Conservation (phyloP, 2,888 invertebrate species). For the Nematopogon swammerdamellus region DNA sequence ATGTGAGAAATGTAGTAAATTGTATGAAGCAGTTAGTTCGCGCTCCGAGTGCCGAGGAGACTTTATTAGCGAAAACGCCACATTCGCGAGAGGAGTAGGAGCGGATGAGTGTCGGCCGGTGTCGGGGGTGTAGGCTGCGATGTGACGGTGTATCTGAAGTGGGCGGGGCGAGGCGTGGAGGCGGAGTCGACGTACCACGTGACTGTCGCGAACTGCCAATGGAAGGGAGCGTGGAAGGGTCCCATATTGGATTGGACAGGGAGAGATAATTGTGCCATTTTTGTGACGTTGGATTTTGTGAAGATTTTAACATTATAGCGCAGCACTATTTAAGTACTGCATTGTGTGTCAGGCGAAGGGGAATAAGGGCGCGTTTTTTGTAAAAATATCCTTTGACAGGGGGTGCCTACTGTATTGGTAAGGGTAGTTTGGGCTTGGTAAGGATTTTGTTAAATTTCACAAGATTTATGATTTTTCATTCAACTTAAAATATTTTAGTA, state of each 20-base stretch:
- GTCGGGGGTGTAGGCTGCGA: constrained; percentile 26
- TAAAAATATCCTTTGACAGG: too few relatives aligned
- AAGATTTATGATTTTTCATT: too few relatives aligned
- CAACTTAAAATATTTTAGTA: too few relatives aligned
- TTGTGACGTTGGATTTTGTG: not conserved
- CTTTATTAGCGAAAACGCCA: constrained; percentile 20
- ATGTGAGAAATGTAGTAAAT: constrained; percentile 24
- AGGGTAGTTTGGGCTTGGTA: too few relatives aligned
- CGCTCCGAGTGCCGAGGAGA: constrained; percentile 19
- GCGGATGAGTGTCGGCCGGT: constrained; percentile 29
- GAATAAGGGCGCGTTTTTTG: too few relatives aligned
- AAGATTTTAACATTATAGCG: not conserved
- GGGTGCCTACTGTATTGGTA: too few relatives aligned
- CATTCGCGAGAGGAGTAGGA: constrained; percentile 24
- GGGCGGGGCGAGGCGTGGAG: constrained; percentile 48
- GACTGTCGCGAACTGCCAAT: constrained; percentile 15
- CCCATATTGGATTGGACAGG: constrained; percentile 34
- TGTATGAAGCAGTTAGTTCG: constrained; percentile 21
- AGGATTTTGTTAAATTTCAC: too few relatives aligned
- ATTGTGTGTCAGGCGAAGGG: not conserved
- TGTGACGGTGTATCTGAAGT: constrained; percentile 31
- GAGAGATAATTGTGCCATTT: constrained; percentile 45
- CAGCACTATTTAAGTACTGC: not conserved
- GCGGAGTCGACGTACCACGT: constrained; percentile 33
- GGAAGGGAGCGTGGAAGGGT: not conserved